These are phyloP conservation scores for Galerucella nymphaeae DNA, from an alignment of 2,888 invertebrate genomes.

Conservation along the genomic window DNA sequence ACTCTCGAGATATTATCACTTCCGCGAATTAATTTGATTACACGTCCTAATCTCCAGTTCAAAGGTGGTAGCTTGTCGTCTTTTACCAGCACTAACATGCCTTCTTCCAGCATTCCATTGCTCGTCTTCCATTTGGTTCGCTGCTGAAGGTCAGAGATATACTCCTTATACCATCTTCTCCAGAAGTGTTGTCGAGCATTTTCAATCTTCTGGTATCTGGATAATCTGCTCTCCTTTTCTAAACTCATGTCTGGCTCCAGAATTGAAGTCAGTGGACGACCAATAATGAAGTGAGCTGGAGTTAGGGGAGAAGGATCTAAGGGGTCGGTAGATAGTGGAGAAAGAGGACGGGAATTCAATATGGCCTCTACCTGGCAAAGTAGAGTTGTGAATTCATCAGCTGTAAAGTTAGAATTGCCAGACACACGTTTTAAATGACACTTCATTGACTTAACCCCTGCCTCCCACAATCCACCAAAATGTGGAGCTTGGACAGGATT, in stretches of 20 bases:
- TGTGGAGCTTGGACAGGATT: conserved; percentile 50
- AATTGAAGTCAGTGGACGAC: conserved; percentile 28
- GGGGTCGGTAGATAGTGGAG: conserved; percentile 47
- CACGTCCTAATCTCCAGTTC: neutral
- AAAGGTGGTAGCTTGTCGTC: too few species aligned
- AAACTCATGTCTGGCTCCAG: too few species aligned
- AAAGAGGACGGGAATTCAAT: conserved; percentile 54
- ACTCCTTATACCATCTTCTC: too few species aligned
- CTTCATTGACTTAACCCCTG: conserved; percentile 45
- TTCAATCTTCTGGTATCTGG: too few species aligned
- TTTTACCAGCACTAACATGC: too few species aligned
- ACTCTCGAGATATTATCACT: too few species aligned
- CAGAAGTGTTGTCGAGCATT: too few species aligned
- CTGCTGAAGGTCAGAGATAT: too few species aligned
- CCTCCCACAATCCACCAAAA: conserved; percentile 19
- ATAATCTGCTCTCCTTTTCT: too few species aligned
- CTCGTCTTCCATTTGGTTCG: too few species aligned
- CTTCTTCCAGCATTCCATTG: too few species aligned
- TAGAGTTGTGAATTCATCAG: conserved; percentile 47
- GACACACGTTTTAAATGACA: conserved; percentile 49
- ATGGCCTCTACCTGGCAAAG: conserved; percentile 48
- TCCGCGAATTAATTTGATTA: too few species aligned
- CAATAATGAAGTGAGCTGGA: conserved; percentile 51
- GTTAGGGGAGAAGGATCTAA: conserved; percentile 45
- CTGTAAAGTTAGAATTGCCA: conserved; percentile 43